Conservation (phyloP, 1,140 invertebrate species). For the Leptestheria dahalacensis region DNA sequence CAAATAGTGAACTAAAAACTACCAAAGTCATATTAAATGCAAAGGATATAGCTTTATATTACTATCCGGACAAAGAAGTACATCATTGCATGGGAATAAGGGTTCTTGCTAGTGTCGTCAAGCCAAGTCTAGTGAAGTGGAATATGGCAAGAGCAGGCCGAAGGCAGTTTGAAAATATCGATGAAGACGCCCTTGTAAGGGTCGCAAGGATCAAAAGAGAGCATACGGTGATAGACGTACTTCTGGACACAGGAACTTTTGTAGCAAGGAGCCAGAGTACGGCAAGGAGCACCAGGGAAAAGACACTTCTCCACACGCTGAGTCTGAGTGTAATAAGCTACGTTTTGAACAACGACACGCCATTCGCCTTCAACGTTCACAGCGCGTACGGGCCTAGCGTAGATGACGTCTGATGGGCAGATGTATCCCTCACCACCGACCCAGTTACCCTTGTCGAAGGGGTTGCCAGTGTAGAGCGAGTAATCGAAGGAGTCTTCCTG, state of each 20-base stretch:
- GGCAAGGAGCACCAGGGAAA: slow-evolving; percentile 17
- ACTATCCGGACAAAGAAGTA: too few species aligned
- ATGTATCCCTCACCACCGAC: slow-evolving; percentile 18
- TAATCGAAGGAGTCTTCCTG: slow-evolving; percentile 23
- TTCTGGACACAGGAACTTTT: slow-evolving; percentile 20
- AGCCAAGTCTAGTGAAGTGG: slow-evolving; percentile 1
- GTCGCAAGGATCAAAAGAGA: slow-evolving; percentile 21
- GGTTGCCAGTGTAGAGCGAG: slow-evolving; percentile 20
- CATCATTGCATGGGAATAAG: too few species aligned
- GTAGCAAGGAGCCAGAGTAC: slow-evolving; percentile 21
- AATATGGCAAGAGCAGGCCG: slow-evolving; percentile 20
- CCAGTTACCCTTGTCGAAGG: slow-evolving; percentile 16
- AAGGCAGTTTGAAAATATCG: slow-evolving; percentile 21
- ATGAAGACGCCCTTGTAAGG: slow-evolving; percentile 20
- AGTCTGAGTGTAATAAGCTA: slow-evolving; percentile 21
- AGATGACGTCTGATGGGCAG: slow-evolving; percentile 18
- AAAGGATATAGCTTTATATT: too few species aligned
- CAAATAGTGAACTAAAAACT: too few species aligned
- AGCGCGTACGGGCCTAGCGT: slow-evolving; percentile 19
- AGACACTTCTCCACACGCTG: slow-evolving; percentile 19
- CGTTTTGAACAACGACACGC: slow-evolving; percentile 19
- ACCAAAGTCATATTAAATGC: too few species aligned
- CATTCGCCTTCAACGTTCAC: slow-evolving; percentile 21
- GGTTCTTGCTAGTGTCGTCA: too few species aligned
- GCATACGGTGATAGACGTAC: slow-evolving; percentile 21